Evolutionary conservation across 2,113 vertebrate genomes (phyloP).

Genomic region (Bubo scandiacus): DNA sequence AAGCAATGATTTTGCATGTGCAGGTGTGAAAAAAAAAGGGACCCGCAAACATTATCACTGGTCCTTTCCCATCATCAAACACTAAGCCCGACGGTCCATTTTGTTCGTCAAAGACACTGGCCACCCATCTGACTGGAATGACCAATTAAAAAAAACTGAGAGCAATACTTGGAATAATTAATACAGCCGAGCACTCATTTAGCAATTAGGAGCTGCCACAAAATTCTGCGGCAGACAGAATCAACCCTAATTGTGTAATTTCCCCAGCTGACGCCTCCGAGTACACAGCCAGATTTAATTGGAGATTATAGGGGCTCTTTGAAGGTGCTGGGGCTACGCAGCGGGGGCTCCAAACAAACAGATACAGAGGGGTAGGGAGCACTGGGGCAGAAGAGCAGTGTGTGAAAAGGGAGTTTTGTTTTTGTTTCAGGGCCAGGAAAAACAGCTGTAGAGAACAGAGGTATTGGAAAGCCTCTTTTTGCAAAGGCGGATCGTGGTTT

Average conservation of each 20-base stretch:
- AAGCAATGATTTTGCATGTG: background rate
- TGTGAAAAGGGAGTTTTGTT: slow-evolving; percentile 60
- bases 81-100: background rate
- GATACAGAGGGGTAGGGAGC: slow-evolving; percentile 39
- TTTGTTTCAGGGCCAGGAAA: slow-evolving; percentile 59
- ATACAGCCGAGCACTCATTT: slow-evolving; percentile 36
- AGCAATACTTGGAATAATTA: slow-evolving; percentile 58
- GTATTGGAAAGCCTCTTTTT: slow-evolving; percentile 22
- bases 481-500: background rate
- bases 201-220: slow-evolving; percentile 65
- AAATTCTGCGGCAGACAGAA: slow-evolving; percentile 62
- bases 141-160: slow-evolving; percentile 50
- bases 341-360: slow-evolving; percentile 60
- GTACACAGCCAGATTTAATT: slow-evolving; percentile 70
- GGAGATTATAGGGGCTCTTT: slow-evolving; percentile 68
- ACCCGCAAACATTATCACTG: background rate
- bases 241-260: slow-evolving; percentile 68
- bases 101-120: slow-evolving; percentile 23
- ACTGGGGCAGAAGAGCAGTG: slow-evolving; percentile 30
- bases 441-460: slow-evolving; percentile 56
- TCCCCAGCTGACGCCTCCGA: slow-evolving; percentile 51
- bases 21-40: background rate
- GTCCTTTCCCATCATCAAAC: slow-evolving; percentile 50
- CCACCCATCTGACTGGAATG: slow-evolving; percentile 56
- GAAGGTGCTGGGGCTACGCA: slow-evolving; percentile 47